Conservation (phyloP, 1,140 invertebrate genomes). For the Zaprionus camerounensis region DNA sequence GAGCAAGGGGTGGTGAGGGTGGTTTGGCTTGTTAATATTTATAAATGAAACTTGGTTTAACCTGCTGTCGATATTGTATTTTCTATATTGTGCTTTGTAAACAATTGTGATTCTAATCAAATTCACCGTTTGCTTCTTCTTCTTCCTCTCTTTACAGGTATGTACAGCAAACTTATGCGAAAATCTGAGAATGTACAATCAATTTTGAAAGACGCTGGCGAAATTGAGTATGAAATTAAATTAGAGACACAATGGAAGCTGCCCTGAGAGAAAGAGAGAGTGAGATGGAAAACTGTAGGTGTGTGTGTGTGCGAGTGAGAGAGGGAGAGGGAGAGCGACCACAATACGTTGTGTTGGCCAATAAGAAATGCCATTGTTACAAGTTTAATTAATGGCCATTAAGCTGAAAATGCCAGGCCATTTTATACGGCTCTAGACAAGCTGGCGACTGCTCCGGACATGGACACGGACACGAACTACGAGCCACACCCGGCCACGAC, state of each 20-base stretch:
- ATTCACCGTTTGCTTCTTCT: constrained; percentile 35
- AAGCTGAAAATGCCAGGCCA: constrained; percentile 55
- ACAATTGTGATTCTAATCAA: constrained; percentile 53
- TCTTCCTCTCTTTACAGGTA: constrained; percentile 56
- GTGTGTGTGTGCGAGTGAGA: constrained; percentile 10
- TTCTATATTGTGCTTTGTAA: neutral
- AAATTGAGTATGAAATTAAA: constrained; percentile 72
- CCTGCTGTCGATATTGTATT: neutral
- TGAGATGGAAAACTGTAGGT: neutral
- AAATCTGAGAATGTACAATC: constrained; percentile 43
- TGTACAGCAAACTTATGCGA: constrained; percentile 20
- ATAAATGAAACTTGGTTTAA: neutral
- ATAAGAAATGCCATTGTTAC: constrained; percentile 71
- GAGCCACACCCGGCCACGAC: constrained; percentile 24
- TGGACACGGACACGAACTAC: constrained; percentile 18
- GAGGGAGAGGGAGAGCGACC: constrained; percentile 13
- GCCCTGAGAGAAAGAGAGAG: neutral
- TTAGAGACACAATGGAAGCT: constrained; percentile 36
- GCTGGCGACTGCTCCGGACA: constrained; percentile 22
- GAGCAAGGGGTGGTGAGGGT: neutral
- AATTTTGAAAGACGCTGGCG: constrained; percentile 37
- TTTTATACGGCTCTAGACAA: constrained; percentile 55
- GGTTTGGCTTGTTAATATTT: neutral
- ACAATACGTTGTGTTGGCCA: constrained; percentile 34
- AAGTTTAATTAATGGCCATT: constrained; percentile 75